Evolutionary conservation across 2,113 vertebrate genomes (phyloP).

Genomic region (Orientallactaga bullata): DNA sequence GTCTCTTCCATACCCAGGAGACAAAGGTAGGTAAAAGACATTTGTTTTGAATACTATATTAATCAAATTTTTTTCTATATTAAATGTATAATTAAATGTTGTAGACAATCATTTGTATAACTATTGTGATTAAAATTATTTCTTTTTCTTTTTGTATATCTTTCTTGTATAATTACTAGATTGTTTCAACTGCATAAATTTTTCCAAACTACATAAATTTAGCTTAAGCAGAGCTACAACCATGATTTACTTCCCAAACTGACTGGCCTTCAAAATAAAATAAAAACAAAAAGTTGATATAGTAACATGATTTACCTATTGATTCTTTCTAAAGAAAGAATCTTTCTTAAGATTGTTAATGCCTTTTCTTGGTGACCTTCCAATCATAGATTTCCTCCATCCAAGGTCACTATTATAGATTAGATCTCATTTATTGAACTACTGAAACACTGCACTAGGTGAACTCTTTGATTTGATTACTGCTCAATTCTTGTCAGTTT

Average conservation of each 20-base stretch:
- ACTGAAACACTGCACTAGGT: background rate
- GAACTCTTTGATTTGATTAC: background rate
- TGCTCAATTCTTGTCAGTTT: background rate
- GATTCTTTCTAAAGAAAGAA: background rate
- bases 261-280: background rate
- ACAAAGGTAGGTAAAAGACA: too few relatives aligned
- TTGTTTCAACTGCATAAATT: background rate
- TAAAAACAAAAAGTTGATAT: background rate
- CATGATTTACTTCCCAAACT: background rate
- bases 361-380: too few relatives aligned
- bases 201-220: too few relatives aligned
- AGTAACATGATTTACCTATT: background rate
- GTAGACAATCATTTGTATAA: too few relatives aligned
- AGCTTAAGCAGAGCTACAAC: background rate
- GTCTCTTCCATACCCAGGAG: background rate
- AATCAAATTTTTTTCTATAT: too few relatives aligned
- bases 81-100: too few relatives aligned
- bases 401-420: background rate
- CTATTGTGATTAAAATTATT: too few relatives aligned
- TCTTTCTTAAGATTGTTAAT: too few relatives aligned
- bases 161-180: background rate
- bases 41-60: too few relatives aligned
- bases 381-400: too few relatives aligned
- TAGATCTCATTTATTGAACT: background rate
- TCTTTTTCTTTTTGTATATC: background rate